These are phyloP conservation scores for Rhinella marina DNA, from an alignment of 2,797 vertebrate species.

Conservation along the genomic window DNA sequence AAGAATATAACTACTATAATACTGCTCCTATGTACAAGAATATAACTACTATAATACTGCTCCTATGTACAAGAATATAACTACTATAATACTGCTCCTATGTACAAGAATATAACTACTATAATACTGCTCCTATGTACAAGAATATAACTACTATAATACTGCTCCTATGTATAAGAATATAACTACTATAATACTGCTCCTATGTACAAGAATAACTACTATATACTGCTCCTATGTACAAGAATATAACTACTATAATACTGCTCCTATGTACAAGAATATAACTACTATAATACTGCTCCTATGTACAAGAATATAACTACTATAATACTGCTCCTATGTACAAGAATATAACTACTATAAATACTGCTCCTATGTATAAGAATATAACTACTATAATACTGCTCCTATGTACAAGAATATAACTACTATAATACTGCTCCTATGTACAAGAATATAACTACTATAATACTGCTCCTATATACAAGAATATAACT, in stretches of 20 bases:
- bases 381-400: slow-evolving; percentile 8
- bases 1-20: slow-evolving; percentile 9
- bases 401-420: background rate
- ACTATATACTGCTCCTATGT: slow-evolving; percentile 6
- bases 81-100: slow-evolving; percentile 16
- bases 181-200: slow-evolving; percentile 15
- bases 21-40: background rate
- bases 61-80: background rate
- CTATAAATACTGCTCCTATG: slow-evolving; percentile 2
- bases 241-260: slow-evolving; percentile 19
- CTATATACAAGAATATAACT: background rate
- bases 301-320: background rate
- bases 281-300: slow-evolving; percentile 14
- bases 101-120: slow-evolving; percentile 11
- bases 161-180: background rate
- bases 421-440: slow-evolving; percentile 7
- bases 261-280: background rate
- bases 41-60: slow-evolving; percentile 15
- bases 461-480: slow-evolving; percentile 5
- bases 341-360: background rate
- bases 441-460: background rate
- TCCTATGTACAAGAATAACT: background rate
- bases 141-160: slow-evolving; percentile 12
- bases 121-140: background rate
- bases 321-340: background rate